Conservation (phyloP, 2,888 invertebrate species). For the Brenthis daphne region DNA sequence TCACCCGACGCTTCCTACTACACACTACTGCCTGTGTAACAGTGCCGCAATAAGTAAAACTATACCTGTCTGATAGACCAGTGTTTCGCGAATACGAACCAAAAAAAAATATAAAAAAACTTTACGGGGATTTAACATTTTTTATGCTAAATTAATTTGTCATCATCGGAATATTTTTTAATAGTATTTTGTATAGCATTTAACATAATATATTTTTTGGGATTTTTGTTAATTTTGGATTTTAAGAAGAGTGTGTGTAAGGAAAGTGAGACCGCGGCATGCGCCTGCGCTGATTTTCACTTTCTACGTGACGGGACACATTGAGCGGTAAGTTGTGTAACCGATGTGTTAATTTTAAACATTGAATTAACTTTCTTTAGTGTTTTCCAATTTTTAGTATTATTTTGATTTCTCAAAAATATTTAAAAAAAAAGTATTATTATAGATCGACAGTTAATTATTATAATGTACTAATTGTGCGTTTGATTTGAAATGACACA, state of each 20-base stretch:
- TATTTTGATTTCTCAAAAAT: not conserved
- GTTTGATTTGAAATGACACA: no score
- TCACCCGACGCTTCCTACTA: constrained; percentile 55
- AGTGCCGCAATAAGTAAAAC: constrained; percentile 26
- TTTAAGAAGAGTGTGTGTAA: constrained; percentile 57
- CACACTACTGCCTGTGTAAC: constrained; percentile 45
- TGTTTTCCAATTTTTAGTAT: not conserved
- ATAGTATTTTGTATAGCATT: no score
- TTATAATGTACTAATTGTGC: no score
- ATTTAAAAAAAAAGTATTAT: not conserved
- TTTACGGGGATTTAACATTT: no score
- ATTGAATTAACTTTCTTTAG: constrained; percentile 3
- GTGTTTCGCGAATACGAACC: constrained; percentile 13
- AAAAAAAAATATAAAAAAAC: constrained; percentile 22
- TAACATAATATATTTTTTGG: not conserved
- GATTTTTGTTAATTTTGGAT: constrained; percentile 22
- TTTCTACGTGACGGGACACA: constrained; percentile 72
- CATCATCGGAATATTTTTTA: no score
- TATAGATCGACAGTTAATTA: no score
- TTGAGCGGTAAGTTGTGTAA: constrained; percentile 60
- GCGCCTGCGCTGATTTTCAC: constrained; percentile 69
- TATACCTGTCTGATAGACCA: constrained; percentile 31
- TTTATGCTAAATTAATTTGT: no score
- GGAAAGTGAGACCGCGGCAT: constrained; percentile 68
- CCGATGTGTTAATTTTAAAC: constrained; percentile 45